Base-by-base conservation (phyloP, 2,888 invertebrate species). In the Lathronympha strigana region DNA sequence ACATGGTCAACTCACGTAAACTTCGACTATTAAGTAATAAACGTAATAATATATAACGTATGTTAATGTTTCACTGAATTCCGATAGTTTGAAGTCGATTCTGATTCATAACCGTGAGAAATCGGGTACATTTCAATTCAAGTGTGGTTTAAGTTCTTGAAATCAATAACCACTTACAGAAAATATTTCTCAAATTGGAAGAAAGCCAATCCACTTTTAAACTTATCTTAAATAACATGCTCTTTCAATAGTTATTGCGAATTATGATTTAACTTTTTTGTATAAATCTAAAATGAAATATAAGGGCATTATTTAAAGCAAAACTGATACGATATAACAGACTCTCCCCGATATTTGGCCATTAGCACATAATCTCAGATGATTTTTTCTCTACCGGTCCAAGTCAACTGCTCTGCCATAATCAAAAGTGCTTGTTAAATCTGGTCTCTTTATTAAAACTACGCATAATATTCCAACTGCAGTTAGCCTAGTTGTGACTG, bases 371-470 rank as follows among this genome's bases (percentile, higher is more conserved):
- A n/a, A n/a, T n/a, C n/a, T n/a, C n/a, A n/a, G n/a, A n/a, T n/a
- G n/a, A n/a, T n/a, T n/a, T n/a, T n/a, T n/a, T n/a, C n/a, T n/a
- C n/a, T n/a, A n/a, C n/a, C n/a, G n/a, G n/a, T n/a, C n/a, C n/a
- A n/a, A n/a, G n/a, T n/a, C n/a, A n/a, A n/a, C n/a, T n/a, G n/a
- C n/a, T n/a, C n/a, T n/a, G 5, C 13, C 9, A 31, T 31, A 38
- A 19, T 47, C 0, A 54, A 19, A 57, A 50, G 50, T 19, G 23
- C 31, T 50, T 8, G 19, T 57, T 50, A 40, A 28, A 33, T 43
- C 15, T 79, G 82, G 50, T 31, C 25, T 5, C 28, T 28, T 47
- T 25, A 15, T 25, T 45, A 23, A 40, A 45, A 9, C n/a, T 13
- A 49, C 13, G 19, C 19, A 33, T 33, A 31, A 45, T 36, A 60